Evolutionary conservation across 2,888 invertebrate genomes (phyloP), one percentile per base, ranked within the genome.

Genomic region (Eristalis pertinax): DNA sequence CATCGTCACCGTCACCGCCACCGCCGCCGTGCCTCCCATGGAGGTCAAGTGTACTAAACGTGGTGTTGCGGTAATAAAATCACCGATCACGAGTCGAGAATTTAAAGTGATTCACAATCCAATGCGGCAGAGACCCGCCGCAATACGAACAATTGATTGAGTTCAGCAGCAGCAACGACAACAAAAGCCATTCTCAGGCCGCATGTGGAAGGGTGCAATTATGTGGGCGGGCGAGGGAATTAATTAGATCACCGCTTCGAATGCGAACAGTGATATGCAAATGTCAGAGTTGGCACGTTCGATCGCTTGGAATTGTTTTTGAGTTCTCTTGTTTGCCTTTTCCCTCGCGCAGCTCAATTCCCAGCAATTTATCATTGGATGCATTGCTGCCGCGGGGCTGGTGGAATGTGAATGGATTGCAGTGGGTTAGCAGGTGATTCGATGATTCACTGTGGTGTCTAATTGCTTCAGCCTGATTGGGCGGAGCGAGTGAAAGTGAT

Each of bases 261-360:
- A 84, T 80, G 24, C 50, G 50, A 50, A 50, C 50, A 19, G 67
- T 56, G 75, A 76, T 80, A 84, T 80, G 80, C 72, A 72, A 80
- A 80, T 81, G 72, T 64, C 85, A 85, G 41, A 64, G 64, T 58
- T 69, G 73, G 80, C 84, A 85, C 84, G 84, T 85, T 85, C 81
- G 81, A 85, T 81, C 64, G 68, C 56, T 79, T 65, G 22, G 65
- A 84, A 76, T 74, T 43, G 67, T 75, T 75, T 35, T 75, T 35
- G 62, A 65, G 70, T 67, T 79, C 67, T 56, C 19, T 50, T 0
- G 50, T 19, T 50, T 15, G 43, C 43, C 8, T 32, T 32, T 32
- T 38, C 13, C 13, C 1, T 13, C 38, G 13, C 4, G 13, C 38
- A 13, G 38, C 38, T 13, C 38, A 13, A 13, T 73, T 60, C 26